Conservation (phyloP, 1,140 invertebrate species). For the Tetraneura akinire region DNA sequence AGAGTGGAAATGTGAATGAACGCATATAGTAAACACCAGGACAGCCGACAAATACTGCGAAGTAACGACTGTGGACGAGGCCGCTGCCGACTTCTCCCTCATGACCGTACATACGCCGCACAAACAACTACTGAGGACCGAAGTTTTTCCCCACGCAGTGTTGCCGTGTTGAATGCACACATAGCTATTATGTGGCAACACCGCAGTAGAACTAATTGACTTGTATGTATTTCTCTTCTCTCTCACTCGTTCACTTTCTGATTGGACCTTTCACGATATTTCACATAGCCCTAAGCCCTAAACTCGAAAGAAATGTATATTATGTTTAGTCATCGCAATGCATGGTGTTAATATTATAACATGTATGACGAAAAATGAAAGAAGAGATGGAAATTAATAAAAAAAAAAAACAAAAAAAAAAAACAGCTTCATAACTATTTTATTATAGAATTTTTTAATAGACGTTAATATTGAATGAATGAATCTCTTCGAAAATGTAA, state of each 20-base stretch:
- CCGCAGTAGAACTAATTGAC: conserved; percentile 47
- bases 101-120: conserved; percentile 23
- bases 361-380: neutral
- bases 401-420: no score
- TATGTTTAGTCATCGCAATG: conserved; percentile 22
- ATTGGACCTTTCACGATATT: neutral
- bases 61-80: conserved; percentile 36
- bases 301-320: conserved; percentile 33
- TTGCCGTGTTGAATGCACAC: conserved; percentile 11
- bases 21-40: conserved; percentile 31
- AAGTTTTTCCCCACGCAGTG: conserved; percentile 34
- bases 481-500: no score
- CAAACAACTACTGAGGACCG: neutral
- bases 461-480: neutral
- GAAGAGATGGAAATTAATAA: neutral
- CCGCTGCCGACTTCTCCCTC: conserved; percentile 13
- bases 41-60: conserved; percentile 33
- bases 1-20: conserved; percentile 45
- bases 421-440: neutral
- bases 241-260: neutral
- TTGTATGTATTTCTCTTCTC: conserved; percentile 6
- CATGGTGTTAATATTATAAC: neutral
- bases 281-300: neutral
- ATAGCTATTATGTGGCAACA: conserved; percentile 14
- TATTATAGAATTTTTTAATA: neutral